phyloP scores from a whole-genome alignment of 1,140 invertebrate genomes.

The Lordiphosa mommai region DNA sequence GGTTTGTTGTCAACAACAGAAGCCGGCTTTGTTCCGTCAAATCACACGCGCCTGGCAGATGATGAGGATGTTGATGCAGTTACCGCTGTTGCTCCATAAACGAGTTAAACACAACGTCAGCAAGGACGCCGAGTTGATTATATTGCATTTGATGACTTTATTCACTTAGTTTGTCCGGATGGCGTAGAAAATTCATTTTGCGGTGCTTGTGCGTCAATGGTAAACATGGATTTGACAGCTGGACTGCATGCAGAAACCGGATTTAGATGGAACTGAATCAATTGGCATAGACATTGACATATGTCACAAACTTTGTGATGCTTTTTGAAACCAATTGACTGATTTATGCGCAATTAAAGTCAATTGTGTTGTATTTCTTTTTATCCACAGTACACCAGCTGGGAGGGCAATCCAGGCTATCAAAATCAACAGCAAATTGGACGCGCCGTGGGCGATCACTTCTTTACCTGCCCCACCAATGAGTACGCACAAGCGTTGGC shows the following conservation, averaged over 20 bases:
- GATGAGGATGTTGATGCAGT: conserved; percentile 1
- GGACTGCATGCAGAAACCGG: neutral
- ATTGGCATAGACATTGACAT: too few species aligned
- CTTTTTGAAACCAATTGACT: neutral
- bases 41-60: neutral
- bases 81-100: conserved; percentile 19
- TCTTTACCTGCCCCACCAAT: conserved; percentile 96
- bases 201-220: conserved; percentile 20
- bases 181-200: conserved; percentile 45
- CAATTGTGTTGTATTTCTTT: neutral
- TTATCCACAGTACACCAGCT: conserved; percentile 91
- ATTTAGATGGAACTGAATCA: conserved; percentile 9
- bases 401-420: conserved; percentile 90
- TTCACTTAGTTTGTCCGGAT: conserved; percentile 31
- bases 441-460: conserved; percentile 94
- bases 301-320: neutral
- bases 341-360: neutral
- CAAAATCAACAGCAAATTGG: conserved; percentile 92
- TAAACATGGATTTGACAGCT: conserved; percentile 30
- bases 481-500: conserved; percentile 92
- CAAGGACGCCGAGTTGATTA: conserved; percentile 33
- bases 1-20: conserved; percentile 18
- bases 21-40: conserved; percentile 1
- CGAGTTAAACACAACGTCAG: conserved; percentile 36
- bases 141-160: conserved; percentile 51